Percentiles rank a stretch among this genome's conserved stretches.
Conservation (phyloP, 1,140 invertebrate species). For the Phymastichus coffea region DNA sequence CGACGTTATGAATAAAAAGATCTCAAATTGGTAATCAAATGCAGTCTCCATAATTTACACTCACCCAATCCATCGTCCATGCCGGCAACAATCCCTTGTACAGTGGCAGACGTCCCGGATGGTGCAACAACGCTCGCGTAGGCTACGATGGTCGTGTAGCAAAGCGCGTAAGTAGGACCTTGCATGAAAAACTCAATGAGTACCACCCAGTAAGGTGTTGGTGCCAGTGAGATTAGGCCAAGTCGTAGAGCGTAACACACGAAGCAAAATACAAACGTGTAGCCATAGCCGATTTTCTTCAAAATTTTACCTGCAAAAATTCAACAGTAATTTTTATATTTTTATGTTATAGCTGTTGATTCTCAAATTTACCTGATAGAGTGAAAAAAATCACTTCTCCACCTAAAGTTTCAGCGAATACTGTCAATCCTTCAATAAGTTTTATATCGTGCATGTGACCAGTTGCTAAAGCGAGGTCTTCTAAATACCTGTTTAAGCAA, state of each 20-base stretch:
- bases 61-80: slow-evolving; percentile 78
- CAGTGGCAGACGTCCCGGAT: slow-evolving; percentile 75
- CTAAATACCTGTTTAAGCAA: slow-evolving; percentile 66
- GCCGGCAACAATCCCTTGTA: slow-evolving; percentile 79
- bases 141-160: slow-evolving; percentile 75
- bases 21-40: no score
- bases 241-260: slow-evolving; percentile 68
- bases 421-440: slow-evolving; percentile 71
- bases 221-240: slow-evolving; percentile 67
- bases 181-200: slow-evolving; percentile 72
- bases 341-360: neutral
- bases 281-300: slow-evolving; percentile 69
- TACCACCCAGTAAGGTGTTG: slow-evolving; percentile 73
- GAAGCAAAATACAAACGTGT: slow-evolving; percentile 71
- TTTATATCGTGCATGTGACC: slow-evolving; percentile 67
- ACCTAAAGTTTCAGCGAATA: slow-evolving; percentile 72
- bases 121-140: slow-evolving; percentile 75
- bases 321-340: neutral
- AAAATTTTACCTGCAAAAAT: slow-evolving; percentile 60
- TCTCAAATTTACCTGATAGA: slow-evolving; percentile 37
- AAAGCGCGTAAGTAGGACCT: slow-evolving; percentile 76
- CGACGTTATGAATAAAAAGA: no score
- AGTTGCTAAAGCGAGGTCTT: slow-evolving; percentile 67
- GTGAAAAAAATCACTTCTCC: slow-evolving; percentile 76
- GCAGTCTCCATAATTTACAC: slow-evolving; percentile 30